Evolutionary conservation across 2,113 vertebrate genomes (phyloP), one percentile per base, ranked within the genome.

Genomic region (Gopherus evgoodei): DNA sequence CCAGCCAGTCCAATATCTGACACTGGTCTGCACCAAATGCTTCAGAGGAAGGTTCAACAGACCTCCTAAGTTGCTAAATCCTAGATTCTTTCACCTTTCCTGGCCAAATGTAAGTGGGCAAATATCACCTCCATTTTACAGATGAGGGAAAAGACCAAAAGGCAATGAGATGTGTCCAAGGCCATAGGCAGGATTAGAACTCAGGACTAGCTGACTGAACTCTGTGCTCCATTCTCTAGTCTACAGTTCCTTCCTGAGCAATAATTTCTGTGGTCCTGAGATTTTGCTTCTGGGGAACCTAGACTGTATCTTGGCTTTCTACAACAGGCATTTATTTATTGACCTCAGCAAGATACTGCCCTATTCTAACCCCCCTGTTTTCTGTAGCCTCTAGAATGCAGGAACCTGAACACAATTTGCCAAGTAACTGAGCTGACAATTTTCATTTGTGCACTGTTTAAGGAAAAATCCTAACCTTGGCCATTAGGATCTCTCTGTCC

Each of bases 201-300:
- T 38, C 59, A 91, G 76, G 44, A 93, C 59, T 19, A 89, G 54
- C 56, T 22, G 56, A 35, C 19, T 94, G 22, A 21, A 79, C 16
- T 65, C 1, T 1, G 7, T 88, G 57, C 72, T 87, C 89, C 4
- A 82, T 88, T 94, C 81, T 95, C 87, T 87, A 79, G 56, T 11
- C 22, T 62, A 65, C 31, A 69, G 6, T 8, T 35, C 11, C 29
- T 62, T 62, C 29, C 62, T n/a, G 17, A 35, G 31, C 7, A n/a
- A n/a, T 85, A 88, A 5, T 88, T 88, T 94, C 81, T 95, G 87
- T 85, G 79, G 57, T 16, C 27, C 65, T 89, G 85, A 96, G 92
- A 85, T 90, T 90, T 81, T 81, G 8, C 84, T 96, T 85, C 93
- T 42, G 90, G 96, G 49, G 81, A 90, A 24, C 83, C 90, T 53